These are phyloP conservation scores for Halichoeres trimaculatus DNA, from an alignment of 2,113 vertebrate species.

Conservation along the genomic window DNA sequence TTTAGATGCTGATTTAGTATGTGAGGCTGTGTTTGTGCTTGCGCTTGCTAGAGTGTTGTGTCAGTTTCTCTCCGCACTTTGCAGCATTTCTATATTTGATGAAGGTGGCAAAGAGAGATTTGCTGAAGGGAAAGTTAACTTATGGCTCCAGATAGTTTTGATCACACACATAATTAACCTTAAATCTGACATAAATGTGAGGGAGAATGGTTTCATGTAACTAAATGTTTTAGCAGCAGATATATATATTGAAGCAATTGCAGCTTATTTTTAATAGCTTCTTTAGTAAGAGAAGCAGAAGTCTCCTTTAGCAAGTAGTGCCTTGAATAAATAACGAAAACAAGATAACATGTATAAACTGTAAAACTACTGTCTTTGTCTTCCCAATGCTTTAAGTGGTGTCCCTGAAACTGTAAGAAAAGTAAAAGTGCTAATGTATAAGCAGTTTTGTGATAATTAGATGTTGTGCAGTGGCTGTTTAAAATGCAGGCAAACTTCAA, in stretches of 20 bases:
- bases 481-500: slow-evolving; percentile 59
- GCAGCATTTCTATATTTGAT: slow-evolving; percentile 17
- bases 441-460: slow-evolving; percentile 68
- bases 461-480: slow-evolving; percentile 37
- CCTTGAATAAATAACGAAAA: neutral
- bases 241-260: neutral
- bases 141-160: slow-evolving; percentile 16
- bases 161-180: slow-evolving; percentile 32
- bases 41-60: neutral
- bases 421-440: slow-evolving; percentile 35
- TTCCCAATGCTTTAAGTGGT: slow-evolving; percentile 18
- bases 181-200: neutral
- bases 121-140: slow-evolving; percentile 1
- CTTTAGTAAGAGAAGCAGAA: neutral
- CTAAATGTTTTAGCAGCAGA: neutral
- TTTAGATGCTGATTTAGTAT: slow-evolving; percentile 36
- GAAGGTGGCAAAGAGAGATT: neutral
- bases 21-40: slow-evolving; percentile 7
- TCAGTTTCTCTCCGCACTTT: neutral
- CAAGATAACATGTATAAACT: slow-evolving; percentile 10
- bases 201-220: neutral
- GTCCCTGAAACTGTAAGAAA: slow-evolving; percentile 17
- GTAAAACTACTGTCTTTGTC: slow-evolving; percentile 21
- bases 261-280: neutral
- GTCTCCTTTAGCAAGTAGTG: neutral